Conservation (phyloP, 1,140 invertebrate genomes). For the Aricia agestis region DNA sequence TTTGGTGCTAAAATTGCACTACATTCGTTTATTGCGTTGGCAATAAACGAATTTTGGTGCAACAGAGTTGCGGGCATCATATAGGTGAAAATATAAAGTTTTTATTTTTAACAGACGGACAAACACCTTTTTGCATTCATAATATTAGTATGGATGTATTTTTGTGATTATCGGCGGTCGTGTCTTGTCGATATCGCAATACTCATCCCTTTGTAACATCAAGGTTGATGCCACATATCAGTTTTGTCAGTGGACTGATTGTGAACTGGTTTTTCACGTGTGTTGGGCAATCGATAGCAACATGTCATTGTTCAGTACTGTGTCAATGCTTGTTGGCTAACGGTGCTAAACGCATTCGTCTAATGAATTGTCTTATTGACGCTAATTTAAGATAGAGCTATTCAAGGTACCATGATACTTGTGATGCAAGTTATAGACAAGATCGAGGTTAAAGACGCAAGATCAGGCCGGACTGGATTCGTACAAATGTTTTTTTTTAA, state of each 20-base stretch:
- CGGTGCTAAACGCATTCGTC: conserved; percentile 1
- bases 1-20: too few species aligned
- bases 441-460: too few species aligned
- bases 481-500: too few species aligned
- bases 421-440: neutral
- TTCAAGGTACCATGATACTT: neutral
- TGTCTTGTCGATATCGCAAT: neutral
- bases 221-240: neutral
- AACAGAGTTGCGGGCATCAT: too few species aligned
- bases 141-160: too few species aligned
- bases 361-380: conserved; percentile 8
- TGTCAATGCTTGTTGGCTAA: conserved; percentile 13
- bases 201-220: neutral
- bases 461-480: too few species aligned
- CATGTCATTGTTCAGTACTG: neutral
- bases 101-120: too few species aligned
- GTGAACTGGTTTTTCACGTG: neutral
- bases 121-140: too few species aligned
- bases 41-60: too few species aligned
- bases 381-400: conserved; percentile 9
- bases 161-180: too few species aligned
- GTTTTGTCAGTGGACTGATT: neutral
- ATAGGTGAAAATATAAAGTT: too few species aligned
- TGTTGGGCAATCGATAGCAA: conserved; percentile 5
- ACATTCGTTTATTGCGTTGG: too few species aligned